Percentiles rank a stretch among this genome's conserved stretches.
phyloP scores from a whole-genome alignment of 2,888 invertebrate species.

The Amiota communis region DNA sequence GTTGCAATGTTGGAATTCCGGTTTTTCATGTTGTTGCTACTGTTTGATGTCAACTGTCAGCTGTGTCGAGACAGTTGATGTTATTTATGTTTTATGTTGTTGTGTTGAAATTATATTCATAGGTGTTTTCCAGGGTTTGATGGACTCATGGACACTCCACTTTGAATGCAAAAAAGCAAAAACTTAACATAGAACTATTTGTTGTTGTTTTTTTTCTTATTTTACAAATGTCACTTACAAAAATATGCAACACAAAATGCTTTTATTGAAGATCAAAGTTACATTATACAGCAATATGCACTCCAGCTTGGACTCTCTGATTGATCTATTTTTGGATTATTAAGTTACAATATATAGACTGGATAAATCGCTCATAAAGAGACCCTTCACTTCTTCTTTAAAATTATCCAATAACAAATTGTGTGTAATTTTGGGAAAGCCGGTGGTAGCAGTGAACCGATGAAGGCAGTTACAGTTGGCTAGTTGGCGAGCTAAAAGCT shows the following conservation, averaged over 20 bases:
- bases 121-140: not conserved
- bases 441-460: no score
- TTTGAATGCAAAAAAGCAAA: not conserved
- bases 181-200: not conserved
- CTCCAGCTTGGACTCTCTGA: no score
- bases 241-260: no score
- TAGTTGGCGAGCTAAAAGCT: no score
- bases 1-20: slow-evolving; percentile 8
- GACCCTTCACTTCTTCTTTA: no score
- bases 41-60: slow-evolving; percentile 69
- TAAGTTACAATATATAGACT: no score
- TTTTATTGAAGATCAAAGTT: not conserved
- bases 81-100: slow-evolving; percentile 57
- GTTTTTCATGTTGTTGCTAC: slow-evolving; percentile 55
- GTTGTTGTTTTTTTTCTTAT: not conserved
- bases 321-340: no score
- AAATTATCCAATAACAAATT: no score
- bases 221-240: not conserved
- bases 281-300: not conserved
- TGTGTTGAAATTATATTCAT: not conserved
- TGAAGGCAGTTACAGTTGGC: no score
- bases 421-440: no score
- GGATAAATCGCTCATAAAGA: no score
- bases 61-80: slow-evolving; percentile 66
- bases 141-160: no score